phyloP scores from a whole-genome alignment of 2,113 vertebrate species.

The Fregata magnificens region DNA sequence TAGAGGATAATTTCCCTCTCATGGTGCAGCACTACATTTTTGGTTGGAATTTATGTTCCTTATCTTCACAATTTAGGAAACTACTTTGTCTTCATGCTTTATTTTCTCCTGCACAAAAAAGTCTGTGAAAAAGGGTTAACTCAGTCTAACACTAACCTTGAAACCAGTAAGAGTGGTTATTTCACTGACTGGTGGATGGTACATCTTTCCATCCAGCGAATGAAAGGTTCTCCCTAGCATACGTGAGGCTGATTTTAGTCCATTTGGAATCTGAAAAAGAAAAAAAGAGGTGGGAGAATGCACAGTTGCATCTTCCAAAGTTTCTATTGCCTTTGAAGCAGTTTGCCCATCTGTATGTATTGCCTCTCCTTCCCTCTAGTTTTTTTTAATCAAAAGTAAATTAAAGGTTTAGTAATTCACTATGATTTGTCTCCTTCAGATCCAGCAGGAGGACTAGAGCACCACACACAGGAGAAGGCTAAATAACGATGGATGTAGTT shows the following conservation, averaged over 20 bases:
- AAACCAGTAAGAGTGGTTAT: background rate
- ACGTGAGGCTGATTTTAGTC: background rate
- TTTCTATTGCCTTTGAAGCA: background rate
- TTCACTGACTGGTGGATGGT: background rate
- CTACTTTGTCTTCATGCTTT: background rate
- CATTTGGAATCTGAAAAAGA: background rate
- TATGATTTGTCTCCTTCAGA: slow-evolving; percentile 48
- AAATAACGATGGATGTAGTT: slow-evolving; percentile 39
- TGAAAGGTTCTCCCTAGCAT: background rate
- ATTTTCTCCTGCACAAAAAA: background rate
- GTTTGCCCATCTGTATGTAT: background rate
- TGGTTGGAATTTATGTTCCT: background rate
- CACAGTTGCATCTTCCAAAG: background rate
- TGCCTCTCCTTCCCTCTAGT: background rate
- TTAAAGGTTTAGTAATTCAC: slow-evolving; percentile 51
- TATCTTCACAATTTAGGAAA: background rate
- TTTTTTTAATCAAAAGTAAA: slow-evolving; percentile 34
- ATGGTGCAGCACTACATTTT: background rate
- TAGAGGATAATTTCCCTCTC: background rate
- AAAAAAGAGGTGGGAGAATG: background rate
- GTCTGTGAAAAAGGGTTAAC: background rate
- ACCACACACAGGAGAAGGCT: background rate
- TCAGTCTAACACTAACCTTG: background rate
- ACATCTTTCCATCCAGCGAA: background rate
- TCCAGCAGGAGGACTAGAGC: slow-evolving; percentile 7